Evolutionary conservation across 2,113 vertebrate genomes (phyloP).

Genomic region (Phyllostomus discolor): DNA sequence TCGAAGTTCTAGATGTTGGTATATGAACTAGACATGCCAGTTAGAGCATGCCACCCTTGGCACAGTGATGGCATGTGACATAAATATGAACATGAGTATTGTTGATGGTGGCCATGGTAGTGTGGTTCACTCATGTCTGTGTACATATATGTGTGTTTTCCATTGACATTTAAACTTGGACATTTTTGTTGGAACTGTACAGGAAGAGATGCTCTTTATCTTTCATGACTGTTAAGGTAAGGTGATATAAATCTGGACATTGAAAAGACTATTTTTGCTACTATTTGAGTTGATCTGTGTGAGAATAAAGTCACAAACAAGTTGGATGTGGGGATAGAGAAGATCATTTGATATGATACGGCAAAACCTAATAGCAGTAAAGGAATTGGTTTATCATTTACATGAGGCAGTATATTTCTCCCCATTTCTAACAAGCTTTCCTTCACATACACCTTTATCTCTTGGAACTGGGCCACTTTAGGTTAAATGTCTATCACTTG

Average conservation of each 20-base stretch:
- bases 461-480: neutral
- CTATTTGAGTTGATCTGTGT: neutral
- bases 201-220: neutral
- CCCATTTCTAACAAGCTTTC: neutral
- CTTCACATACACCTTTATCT: fast-evolving
- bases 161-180: neutral
- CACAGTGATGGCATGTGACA: neutral
- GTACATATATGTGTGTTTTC: neutral
- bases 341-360: neutral
- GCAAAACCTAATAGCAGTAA: neutral
- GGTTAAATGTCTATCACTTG: neutral
- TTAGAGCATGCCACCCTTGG: neutral
- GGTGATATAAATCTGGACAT: neutral
- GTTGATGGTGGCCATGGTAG: neutral
- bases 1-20: neutral
- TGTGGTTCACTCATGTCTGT: fast-evolving
- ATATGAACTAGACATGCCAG: neutral
- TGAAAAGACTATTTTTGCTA: neutral
- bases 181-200: neutral
- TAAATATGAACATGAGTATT: neutral
- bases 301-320: neutral
- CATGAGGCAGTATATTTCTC: neutral
- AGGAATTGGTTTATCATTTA: neutral
- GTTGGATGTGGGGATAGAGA: neutral
- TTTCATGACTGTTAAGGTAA: neutral